phyloP scores from a whole-genome alignment of 2,797 vertebrate genomes.

The Iguana delicatissima region DNA sequence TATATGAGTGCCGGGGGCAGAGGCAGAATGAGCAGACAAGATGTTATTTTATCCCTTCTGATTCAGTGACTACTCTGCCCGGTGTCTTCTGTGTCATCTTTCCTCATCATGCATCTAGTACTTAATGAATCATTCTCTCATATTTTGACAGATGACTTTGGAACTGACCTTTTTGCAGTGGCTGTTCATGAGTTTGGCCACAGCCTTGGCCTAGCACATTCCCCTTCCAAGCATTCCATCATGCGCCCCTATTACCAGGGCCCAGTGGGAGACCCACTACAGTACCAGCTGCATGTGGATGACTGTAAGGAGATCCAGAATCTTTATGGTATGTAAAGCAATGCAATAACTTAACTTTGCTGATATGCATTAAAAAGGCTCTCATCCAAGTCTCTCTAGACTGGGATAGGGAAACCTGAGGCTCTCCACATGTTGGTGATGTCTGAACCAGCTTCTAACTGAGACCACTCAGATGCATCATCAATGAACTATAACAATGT shows the following conservation, averaged over 20 bases:
- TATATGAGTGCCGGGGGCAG: background rate
- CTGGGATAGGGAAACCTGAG: background rate
- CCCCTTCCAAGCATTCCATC: constrained; percentile 80
- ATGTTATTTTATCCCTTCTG: background rate
- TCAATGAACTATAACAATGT: too few relatives aligned
- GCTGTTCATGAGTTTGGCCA: constrained; percentile 89
- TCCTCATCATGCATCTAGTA: too few relatives aligned
- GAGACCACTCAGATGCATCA: too few relatives aligned
- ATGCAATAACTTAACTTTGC: background rate
- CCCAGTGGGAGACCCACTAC: constrained; percentile 82
- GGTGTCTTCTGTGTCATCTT: background rate
- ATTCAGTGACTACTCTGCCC: background rate
- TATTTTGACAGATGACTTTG: constrained; percentile 80
- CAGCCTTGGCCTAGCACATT: constrained; percentile 81
- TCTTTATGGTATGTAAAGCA: constrained; percentile 78
- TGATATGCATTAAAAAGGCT: background rate
- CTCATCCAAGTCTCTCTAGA: background rate
- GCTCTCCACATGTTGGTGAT: background rate
- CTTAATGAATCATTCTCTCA: background rate
- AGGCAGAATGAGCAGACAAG: background rate
- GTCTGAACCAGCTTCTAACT: too few relatives aligned
- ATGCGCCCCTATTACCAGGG: constrained; percentile 86
- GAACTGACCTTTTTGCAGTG: constrained; percentile 90
- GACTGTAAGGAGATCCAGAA: constrained; percentile 79
- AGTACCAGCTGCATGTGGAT: constrained; percentile 75